Conservation (phyloP, 2,888 invertebrate species). For the Andrena dorsata region DNA sequence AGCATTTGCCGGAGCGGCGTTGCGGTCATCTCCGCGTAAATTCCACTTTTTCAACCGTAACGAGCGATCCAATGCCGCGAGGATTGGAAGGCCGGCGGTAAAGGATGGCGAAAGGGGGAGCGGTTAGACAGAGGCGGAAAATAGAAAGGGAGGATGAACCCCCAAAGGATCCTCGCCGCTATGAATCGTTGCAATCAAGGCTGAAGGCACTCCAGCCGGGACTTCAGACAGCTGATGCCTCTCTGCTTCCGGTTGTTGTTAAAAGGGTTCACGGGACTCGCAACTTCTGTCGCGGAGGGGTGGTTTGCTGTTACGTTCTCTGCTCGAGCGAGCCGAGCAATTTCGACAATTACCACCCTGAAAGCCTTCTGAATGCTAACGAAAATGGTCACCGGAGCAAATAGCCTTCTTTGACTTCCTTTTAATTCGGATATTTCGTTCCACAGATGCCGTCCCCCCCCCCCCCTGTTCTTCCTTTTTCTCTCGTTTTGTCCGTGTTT, state of each 20-base stretch:
- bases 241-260: slow-evolving; percentile 63
- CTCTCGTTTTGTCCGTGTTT: neutral
- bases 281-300: slow-evolving; percentile 28
- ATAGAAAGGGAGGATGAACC: slow-evolving; percentile 27
- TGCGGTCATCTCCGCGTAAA: slow-evolving; percentile 57
- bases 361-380: slow-evolving; percentile 34
- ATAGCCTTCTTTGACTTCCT: slow-evolving; percentile 26
- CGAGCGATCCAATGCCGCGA: slow-evolving; percentile 53
- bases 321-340: slow-evolving; percentile 35
- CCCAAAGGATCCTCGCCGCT: slow-evolving; percentile 57
- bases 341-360: slow-evolving; percentile 47
- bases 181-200: slow-evolving; percentile 75
- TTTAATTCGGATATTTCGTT: slow-evolving; percentile 26
- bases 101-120: slow-evolving; percentile 37
- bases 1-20: neutral
- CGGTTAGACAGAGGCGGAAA: slow-evolving; percentile 14
- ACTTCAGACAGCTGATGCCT: slow-evolving; percentile 70
- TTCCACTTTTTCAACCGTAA: slow-evolving; percentile 65
- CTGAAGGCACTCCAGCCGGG: slow-evolving; percentile 46
- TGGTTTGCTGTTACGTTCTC: slow-evolving; percentile 23
- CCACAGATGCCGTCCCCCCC: neutral
- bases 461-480: too few relatives aligned
- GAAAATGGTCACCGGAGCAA: slow-evolving; percentile 44
- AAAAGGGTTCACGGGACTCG: slow-evolving; percentile 48
- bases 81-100: slow-evolving; percentile 42